phyloP scores from a whole-genome alignment of 1,140 invertebrate genomes.

The honey bee (Apis mellifera) region Amel_HAv3.1 CM009942.2:7716501-7717000 shows the following conservation, averaged over 20 bases:
- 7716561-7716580: neutral
- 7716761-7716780: neutral
- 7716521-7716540: neutral
- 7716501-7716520: no score
- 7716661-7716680: slow-evolving; percentile 26
- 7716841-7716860: slow-evolving; percentile 5
- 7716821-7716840: slow-evolving; percentile 1
- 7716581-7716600: slow-evolving; percentile 52
- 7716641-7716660: slow-evolving; percentile 21
- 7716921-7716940: no score
- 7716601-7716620: slow-evolving; percentile 71
- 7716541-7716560: no score
- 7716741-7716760: slow-evolving; percentile 29
- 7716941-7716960: neutral
- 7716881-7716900: neutral
- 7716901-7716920: neutral
- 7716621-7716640: slow-evolving; percentile 73
- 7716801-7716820: neutral
- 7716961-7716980: neutral
- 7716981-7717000: neutral
- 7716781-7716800: slow-evolving; percentile 14
- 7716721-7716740: slow-evolving; percentile 5
- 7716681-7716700: slow-evolving; percentile 37
- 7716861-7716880: neutral
- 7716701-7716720: slow-evolving; percentile 12